phyloP scores from a whole-genome alignment of 2,797 vertebrate species.

The Petrocephalus schoutedeni region DNA sequence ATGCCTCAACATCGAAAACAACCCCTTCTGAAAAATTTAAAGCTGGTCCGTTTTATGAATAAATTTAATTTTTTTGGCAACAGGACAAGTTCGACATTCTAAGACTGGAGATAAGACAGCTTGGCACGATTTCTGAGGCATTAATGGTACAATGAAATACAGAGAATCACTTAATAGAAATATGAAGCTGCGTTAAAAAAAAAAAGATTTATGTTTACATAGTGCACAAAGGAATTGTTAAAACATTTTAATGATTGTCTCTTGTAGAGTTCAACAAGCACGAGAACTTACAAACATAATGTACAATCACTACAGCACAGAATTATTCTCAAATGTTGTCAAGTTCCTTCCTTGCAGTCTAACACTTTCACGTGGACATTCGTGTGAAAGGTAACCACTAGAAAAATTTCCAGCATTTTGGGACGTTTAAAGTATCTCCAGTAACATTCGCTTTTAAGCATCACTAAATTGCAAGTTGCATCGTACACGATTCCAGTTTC shows the following conservation, averaged over 20 bases:
- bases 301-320: conserved; percentile 43
- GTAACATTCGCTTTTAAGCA: conserved; percentile 55
- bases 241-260: conserved; percentile 67
- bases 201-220: conserved; percentile 3
- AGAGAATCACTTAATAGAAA: not conserved
- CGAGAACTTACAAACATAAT: conserved; percentile 49
- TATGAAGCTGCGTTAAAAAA: conserved; percentile 1
- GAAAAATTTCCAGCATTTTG: conserved; percentile 34
- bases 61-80: conserved; percentile 4
- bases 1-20: not conserved
- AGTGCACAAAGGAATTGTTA: conserved; percentile 31
- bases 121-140: not conserved
- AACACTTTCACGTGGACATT: conserved; percentile 53
- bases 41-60: not conserved
- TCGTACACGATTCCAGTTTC: conserved; percentile 46
- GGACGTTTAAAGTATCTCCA: conserved; percentile 58
- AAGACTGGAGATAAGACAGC: not conserved
- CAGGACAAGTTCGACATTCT: not conserved
- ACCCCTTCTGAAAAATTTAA: not conserved
- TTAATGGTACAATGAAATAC: not conserved
- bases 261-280: conserved; percentile 36
- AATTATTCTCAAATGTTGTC: conserved; percentile 26
- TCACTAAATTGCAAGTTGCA: conserved; percentile 52
- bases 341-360: conserved; percentile 39
- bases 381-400: conserved; percentile 35